These are phyloP conservation scores for Orycteropus afer DNA, from an alignment of 2,113 vertebrate species.

Conservation along the genomic window DNA sequence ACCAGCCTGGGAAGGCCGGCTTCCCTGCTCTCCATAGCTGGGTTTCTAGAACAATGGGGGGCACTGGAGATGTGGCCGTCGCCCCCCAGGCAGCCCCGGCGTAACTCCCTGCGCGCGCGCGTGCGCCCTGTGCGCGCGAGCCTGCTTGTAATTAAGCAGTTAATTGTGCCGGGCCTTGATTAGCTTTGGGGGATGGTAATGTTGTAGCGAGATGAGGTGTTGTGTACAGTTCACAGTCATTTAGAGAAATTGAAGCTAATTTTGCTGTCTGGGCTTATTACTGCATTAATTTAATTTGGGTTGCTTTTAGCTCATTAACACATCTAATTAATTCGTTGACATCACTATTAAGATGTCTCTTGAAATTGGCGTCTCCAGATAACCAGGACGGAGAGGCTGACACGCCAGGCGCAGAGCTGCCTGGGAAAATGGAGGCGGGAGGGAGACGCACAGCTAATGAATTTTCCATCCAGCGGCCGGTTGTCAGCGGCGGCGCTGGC, in stretches of 20 bases:
- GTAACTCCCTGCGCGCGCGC: slow-evolving; percentile 60
- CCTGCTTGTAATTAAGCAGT: slow-evolving; percentile 99
- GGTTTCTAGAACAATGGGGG: background rate
- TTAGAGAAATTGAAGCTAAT: slow-evolving; percentile 99
- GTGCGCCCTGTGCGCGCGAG: slow-evolving; percentile 10
- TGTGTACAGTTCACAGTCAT: slow-evolving; percentile 99
- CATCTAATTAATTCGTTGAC: slow-evolving; percentile 99
- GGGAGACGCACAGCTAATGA: slow-evolving; percentile 87
- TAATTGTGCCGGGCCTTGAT: slow-evolving; percentile 99
- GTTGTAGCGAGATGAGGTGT: slow-evolving; percentile 98
- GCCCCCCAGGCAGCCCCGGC: background rate
- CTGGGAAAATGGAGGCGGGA: slow-evolving; percentile 85
- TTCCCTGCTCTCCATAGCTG: background rate
- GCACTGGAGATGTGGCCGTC: slow-evolving; percentile 14
- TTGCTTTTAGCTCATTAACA: slow-evolving; percentile 99
- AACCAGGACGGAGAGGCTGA: slow-evolving; percentile 99
- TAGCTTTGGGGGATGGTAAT: slow-evolving; percentile 99
- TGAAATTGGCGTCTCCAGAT: slow-evolving; percentile 99
- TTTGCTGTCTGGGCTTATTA: slow-evolving; percentile 99
- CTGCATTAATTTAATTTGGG: slow-evolving; percentile 99
- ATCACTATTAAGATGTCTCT: slow-evolving; percentile 99
- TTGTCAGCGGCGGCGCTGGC: slow-evolving; percentile 84
- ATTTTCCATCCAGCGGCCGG: slow-evolving; percentile 86
- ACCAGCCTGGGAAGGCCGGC: background rate
- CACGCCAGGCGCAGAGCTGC: slow-evolving; percentile 92